Evolutionary conservation across 2,888 invertebrate species (phyloP).

Genomic region (Zeuzera pyrina): DNA sequence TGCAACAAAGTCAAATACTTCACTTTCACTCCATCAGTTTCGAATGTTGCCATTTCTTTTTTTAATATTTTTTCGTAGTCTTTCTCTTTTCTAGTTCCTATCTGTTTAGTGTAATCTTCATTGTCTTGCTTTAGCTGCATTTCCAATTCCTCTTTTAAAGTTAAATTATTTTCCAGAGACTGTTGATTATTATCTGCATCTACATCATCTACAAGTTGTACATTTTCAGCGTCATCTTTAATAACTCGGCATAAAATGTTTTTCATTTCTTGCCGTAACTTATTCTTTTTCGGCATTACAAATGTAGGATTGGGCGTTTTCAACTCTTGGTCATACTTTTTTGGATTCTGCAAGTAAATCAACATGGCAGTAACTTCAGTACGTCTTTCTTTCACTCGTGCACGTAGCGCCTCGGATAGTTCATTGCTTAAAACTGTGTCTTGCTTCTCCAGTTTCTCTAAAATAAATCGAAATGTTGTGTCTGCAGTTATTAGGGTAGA

Average conservation of each 20-base stretch:
- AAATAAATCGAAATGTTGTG: constrained; percentile 10
- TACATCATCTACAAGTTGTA: constrained; percentile 93
- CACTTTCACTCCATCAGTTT: too few relatives aligned
- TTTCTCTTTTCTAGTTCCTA: too few relatives aligned
- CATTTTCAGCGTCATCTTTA: not conserved
- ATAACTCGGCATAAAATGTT: constrained; percentile 1
- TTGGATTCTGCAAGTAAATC: constrained; percentile 1
- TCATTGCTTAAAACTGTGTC: not conserved
- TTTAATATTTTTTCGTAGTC: too few relatives aligned
- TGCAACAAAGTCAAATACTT: too few relatives aligned
- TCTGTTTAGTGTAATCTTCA: too few relatives aligned
- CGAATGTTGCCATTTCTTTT: too few relatives aligned
- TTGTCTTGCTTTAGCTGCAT: too few relatives aligned
- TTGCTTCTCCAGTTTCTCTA: constrained; percentile 4
- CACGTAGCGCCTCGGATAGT: too few relatives aligned
- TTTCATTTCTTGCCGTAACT: constrained; percentile 2
- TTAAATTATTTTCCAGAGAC: constrained; percentile 1
- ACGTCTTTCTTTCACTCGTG: not conserved
- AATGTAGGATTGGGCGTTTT: constrained; percentile 2
- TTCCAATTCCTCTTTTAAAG: too few relatives aligned
- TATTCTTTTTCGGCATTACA: constrained; percentile 1
- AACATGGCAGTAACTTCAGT: constrained; percentile 1
- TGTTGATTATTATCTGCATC: constrained; percentile 1
- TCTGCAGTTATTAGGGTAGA: constrained; percentile 10
- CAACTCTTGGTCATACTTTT: constrained; percentile 2